Evolutionary conservation across 2,113 vertebrate species (phyloP).

Genomic region (Proterorhinus semilunaris): DNA sequence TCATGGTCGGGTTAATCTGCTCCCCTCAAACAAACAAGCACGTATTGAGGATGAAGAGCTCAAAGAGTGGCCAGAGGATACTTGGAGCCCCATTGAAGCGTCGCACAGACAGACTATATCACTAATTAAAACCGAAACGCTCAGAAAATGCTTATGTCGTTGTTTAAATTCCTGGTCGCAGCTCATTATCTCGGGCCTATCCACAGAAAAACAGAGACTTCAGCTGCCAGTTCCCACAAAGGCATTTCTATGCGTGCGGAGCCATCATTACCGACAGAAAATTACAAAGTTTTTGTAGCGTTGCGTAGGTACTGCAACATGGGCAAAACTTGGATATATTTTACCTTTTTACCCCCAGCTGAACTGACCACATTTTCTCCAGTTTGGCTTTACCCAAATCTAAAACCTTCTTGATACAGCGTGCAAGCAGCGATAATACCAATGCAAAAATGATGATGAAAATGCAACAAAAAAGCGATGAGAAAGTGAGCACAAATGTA

Average conservation of each 20-base stretch:
- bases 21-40: slow-evolving; percentile 19
- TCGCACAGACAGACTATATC: slow-evolving; percentile 2
- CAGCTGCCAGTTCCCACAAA: not conserved
- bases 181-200: not conserved
- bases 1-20: slow-evolving; percentile 35
- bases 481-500: too few species aligned
- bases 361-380: too few species aligned
- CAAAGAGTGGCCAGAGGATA: slow-evolving; percentile 8
- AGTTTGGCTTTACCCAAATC: too few species aligned
- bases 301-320: not conserved
- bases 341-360: too few species aligned
- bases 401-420: too few species aligned
- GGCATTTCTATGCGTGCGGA: not conserved
- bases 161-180: not conserved
- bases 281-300: not conserved
- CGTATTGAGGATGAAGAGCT: slow-evolving; percentile 15
- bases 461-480: too few species aligned
- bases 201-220: not conserved
- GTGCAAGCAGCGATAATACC: too few species aligned
- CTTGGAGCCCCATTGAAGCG: slow-evolving; percentile 13
- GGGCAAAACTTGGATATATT: not conserved
- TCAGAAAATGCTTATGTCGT: slow-evolving; percentile 9
- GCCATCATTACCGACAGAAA: slow-evolving; percentile 4
- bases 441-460: too few species aligned
- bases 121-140: slow-evolving; percentile 10